phyloP scores from a whole-genome alignment of 2,888 invertebrate species.

The Podotricha telesiphe region DNA sequence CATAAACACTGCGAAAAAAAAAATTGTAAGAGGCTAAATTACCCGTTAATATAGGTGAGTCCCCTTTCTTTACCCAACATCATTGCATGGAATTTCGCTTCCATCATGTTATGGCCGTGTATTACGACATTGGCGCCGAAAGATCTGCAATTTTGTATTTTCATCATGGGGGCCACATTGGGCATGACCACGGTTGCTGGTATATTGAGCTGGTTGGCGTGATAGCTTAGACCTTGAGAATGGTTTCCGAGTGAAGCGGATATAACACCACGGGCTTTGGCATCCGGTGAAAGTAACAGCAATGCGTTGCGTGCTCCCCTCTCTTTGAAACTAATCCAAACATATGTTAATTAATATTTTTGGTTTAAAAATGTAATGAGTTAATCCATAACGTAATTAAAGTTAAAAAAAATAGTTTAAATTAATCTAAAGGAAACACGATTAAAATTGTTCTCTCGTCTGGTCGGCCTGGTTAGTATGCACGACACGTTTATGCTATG shows the following conservation, averaged over 20 bases:
- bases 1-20: too few relatives aligned
- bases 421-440: too few relatives aligned
- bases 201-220: conserved; percentile 87
- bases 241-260: conserved; percentile 98
- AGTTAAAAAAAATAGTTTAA: too few relatives aligned
- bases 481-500: too few relatives aligned
- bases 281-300: conserved; percentile 88
- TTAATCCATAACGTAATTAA: too few relatives aligned
- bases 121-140: conserved; percentile 94
- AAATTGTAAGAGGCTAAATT: conserved; percentile 47
- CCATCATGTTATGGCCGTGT: conserved; percentile 91
- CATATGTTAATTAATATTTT: too few relatives aligned
- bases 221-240: conserved; percentile 91
- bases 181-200: conserved; percentile 97
- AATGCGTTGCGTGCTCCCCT: conserved; percentile 95
- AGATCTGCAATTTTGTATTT: conserved; percentile 93
- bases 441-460: too few relatives aligned
- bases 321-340: conserved; percentile 91
- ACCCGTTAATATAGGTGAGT: conserved; percentile 95
- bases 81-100: conserved; percentile 92
- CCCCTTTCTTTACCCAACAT: conserved; percentile 87
- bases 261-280: conserved; percentile 91
- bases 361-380: too few relatives aligned
- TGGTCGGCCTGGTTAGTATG: too few relatives aligned
- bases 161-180: conserved; percentile 96